Evolutionary conservation across 1,140 invertebrate species (phyloP).

Genomic region (Grapholita molesta): DNA sequence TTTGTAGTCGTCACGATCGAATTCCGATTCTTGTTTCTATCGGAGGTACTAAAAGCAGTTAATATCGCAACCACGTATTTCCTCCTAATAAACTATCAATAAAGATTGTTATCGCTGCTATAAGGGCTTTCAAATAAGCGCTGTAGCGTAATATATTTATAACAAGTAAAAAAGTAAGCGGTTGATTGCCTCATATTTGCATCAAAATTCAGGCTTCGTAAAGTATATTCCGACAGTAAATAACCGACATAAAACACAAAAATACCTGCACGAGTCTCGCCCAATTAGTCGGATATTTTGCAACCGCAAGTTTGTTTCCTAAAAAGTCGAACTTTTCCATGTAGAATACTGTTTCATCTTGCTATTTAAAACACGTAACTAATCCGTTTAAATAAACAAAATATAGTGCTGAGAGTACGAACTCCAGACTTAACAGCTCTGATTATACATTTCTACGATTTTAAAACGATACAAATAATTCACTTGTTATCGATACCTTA

Average conservation of each 20-base stretch:
- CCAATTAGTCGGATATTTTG: conserved; percentile 34
- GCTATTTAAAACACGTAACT: too few species aligned
- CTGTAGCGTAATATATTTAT: neutral
- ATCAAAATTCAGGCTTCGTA: conserved; percentile 27
- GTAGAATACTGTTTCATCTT: conserved; percentile 12
- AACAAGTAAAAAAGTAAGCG: neutral
- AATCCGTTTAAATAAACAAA: too few species aligned
- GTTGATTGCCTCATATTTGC: conserved; percentile 31
- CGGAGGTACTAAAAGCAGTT: neutral
- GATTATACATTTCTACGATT: neutral
- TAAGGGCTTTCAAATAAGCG: neutral
- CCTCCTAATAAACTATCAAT: conserved; percentile 4
- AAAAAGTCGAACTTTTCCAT: conserved; percentile 19
- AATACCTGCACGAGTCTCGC: conserved; percentile 38
- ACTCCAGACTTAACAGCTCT: too few species aligned
- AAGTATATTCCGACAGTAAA: conserved; percentile 27
- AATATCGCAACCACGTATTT: conserved; percentile 4
- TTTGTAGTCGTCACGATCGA: neutral
- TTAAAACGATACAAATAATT: neutral
- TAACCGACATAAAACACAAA: conserved; percentile 24
- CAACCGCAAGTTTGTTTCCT: conserved; percentile 25
- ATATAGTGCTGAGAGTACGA: too few species aligned
- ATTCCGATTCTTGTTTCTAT: neutral
- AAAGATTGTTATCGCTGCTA: neutral
- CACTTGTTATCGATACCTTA: neutral